Conservation (phyloP, 2,113 vertebrate genomes). For the Dasyornis broadbenti region DNA sequence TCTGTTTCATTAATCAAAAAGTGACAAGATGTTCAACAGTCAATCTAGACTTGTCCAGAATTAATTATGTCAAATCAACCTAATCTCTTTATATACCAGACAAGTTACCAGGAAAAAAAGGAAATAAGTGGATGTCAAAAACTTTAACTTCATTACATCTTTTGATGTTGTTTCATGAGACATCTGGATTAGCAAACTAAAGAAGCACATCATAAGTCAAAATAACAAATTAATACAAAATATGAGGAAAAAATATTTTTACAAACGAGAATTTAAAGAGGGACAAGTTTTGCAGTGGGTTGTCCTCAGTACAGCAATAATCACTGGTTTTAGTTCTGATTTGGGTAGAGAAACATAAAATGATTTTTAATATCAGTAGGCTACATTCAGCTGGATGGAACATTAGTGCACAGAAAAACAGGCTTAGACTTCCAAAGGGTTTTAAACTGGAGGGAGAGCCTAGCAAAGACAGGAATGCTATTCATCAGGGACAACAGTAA, state of each 20-base stretch:
- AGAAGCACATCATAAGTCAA: neutral
- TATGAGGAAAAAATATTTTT: neutral
- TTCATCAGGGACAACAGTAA: neutral
- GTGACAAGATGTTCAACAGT: neutral
- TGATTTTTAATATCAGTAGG: neutral
- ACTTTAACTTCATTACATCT: neutral
- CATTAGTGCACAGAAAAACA: neutral
- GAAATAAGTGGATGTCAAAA: neutral
- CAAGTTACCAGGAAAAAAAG: neutral
- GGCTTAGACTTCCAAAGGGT: neutral
- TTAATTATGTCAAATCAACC: neutral
- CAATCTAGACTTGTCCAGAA: neutral
- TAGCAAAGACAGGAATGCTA: neutral
- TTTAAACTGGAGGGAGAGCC: neutral
- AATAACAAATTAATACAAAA: neutral
- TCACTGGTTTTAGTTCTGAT: neutral
- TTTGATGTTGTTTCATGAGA: neutral
- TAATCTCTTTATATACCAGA: neutral
- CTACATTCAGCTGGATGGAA: neutral
- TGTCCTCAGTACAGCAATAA: neutral
- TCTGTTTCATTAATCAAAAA: neutral
- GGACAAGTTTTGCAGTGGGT: neutral
- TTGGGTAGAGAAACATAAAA: neutral
- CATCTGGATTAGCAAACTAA: neutral
- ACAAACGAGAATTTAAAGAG: neutral